These are phyloP conservation scores for Gymnoscopelus microlampas DNA, from an alignment of 2,797 vertebrate genomes.

Conservation along the genomic window DNA sequence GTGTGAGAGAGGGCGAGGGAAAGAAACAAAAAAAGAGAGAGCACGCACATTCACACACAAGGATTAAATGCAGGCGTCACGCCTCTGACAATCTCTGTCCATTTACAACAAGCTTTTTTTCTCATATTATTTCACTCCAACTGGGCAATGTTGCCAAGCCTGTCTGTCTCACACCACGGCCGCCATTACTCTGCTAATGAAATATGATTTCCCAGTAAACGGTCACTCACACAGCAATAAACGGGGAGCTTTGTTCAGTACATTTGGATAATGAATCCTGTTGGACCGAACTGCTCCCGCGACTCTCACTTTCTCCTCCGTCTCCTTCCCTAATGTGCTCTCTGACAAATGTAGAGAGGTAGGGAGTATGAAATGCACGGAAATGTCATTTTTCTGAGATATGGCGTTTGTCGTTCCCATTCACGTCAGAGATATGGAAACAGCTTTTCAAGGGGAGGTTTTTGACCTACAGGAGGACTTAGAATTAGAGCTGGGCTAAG, in stretches of 20 bases:
- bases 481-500: too few species aligned
- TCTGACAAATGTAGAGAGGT: not conserved
- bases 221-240: slow-evolving; percentile 80
- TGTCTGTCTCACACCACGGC: slow-evolving; percentile 21
- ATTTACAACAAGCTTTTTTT: slow-evolving; percentile 61
- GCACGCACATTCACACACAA: slow-evolving; percentile 15
- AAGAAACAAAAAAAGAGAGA: too few species aligned
- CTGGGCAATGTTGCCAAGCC: slow-evolving; percentile 67
- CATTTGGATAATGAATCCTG: slow-evolving; percentile 67
- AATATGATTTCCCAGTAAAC: slow-evolving; percentile 86
- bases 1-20: too few species aligned
- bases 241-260: slow-evolving; percentile 57
- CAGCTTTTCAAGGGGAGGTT: not conserved
- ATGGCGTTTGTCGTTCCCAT: not conserved
- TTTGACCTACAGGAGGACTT: too few species aligned
- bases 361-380: slow-evolving; percentile 6
- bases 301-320: not conserved
- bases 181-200: slow-evolving; percentile 88
- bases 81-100: slow-evolving; percentile 53
- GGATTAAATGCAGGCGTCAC: slow-evolving; percentile 68
- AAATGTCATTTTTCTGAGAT: not conserved
- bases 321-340: slow-evolving; percentile 20
- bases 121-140: slow-evolving; percentile 39
- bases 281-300: slow-evolving; percentile 23
- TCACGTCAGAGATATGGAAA: not conserved